Conservation (phyloP, 2,888 invertebrate genomes). For the Drosophila demipolita region DNA sequence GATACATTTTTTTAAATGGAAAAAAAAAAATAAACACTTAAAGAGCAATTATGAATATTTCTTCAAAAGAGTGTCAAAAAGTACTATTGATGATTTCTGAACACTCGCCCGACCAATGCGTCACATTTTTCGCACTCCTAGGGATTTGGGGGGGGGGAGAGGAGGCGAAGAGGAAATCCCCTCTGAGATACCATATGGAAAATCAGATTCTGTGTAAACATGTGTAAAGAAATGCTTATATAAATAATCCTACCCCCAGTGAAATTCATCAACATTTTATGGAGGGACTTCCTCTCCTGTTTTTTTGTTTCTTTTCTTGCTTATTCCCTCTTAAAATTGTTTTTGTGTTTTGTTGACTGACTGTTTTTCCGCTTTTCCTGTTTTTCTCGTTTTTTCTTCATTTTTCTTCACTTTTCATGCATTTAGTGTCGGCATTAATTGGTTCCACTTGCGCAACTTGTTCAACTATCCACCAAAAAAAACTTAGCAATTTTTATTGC, state of each 20-base stretch:
- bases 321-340: conserved; percentile 30
- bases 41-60: conserved; percentile 21
- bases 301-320: conserved; percentile 23
- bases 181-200: conserved; percentile 64
- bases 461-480: conserved; percentile 54
- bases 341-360: conserved; percentile 15
- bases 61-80: conserved; percentile 31
- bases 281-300: conserved; percentile 24
- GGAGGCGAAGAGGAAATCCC: conserved; percentile 13
- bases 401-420: conserved; percentile 7
- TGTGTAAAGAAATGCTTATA: conserved; percentile 42
- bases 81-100: conserved; percentile 46
- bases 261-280: conserved; percentile 46
- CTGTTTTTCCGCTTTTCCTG: conserved; percentile 54
- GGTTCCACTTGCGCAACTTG: conserved; percentile 71
- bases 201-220: conserved; percentile 50
- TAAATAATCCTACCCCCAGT: conserved; percentile 24
- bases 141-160: neutral
- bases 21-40: neutral
- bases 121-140: conserved; percentile 14
- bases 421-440: conserved; percentile 60
- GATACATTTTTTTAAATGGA: neutral
- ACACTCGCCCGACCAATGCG: conserved; percentile 15
- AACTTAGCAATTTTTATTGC: conserved; percentile 36
- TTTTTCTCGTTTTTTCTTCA: conserved; percentile 28